phyloP scores from a whole-genome alignment of 2,113 vertebrate genomes.

The Pimephales promelas region DNA sequence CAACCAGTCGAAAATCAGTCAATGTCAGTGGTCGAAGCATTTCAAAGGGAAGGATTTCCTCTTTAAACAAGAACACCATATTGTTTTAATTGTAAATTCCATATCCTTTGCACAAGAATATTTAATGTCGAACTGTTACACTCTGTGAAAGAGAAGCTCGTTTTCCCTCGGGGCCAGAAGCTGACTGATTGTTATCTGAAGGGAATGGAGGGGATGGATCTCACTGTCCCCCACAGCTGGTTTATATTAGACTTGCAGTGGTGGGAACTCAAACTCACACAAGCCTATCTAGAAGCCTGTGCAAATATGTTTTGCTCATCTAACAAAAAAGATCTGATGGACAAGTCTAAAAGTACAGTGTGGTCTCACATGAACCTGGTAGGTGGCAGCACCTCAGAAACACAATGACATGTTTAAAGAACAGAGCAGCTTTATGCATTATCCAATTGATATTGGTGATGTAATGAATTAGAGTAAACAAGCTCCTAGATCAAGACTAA shows the following conservation, averaged over 20 bases:
- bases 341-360: not conserved
- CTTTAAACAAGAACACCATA: constrained; percentile 63
- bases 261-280: constrained; percentile 53
- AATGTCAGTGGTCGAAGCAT: constrained; percentile 51
- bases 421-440: not conserved
- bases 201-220: constrained; percentile 46
- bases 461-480: not conserved
- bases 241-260: constrained; percentile 59
- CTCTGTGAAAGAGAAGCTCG: constrained; percentile 44
- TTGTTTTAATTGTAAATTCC: constrained; percentile 61
- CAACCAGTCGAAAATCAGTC: constrained; percentile 8
- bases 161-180: constrained; percentile 48
- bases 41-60: constrained; percentile 53
- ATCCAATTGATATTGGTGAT: not conserved
- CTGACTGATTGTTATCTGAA: constrained; percentile 50
- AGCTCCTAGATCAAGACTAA: not conserved
- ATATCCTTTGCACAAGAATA: constrained; percentile 57
- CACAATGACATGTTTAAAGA: not conserved
- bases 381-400: not conserved
- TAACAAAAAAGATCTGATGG: not conserved
- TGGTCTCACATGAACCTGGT: not conserved
- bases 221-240: constrained; percentile 60
- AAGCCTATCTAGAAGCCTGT: constrained; percentile 15
- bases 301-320: constrained; percentile 10
- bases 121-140: constrained; percentile 51